Base-by-base conservation (phyloP, 2,797 vertebrate species). In the Pipistrellus pipistrellus region DNA sequence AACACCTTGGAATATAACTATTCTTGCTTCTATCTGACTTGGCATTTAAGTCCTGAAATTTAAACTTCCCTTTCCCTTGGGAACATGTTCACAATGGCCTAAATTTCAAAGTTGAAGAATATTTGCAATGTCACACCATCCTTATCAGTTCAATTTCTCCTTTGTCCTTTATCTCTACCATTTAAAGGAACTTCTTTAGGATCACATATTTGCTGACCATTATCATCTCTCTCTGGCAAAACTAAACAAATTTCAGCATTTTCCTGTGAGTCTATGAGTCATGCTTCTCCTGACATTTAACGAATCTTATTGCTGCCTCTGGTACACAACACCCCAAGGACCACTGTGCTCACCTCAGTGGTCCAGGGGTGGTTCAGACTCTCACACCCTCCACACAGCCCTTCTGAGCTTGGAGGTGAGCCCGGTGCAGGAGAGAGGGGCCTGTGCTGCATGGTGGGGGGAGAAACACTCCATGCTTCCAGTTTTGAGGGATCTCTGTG, bases 211-310 rank as follows among this genome's bases (percentile, higher is more conserved):
- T 59, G 35, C 59, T 92, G 78, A 95, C 14, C 13, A 75, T 21
- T 66, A 64, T 62, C 46, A 38, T 90, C 25, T 76, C 64, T 88
- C 72, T 81, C 35, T 32, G 15, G 48, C 53, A 81, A 94, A 93
- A 80, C 20, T 76, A 88, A 96, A 92, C 73, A 91, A 38, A 81
- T 69, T 30, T 72, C 27, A 57, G 35, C 30, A n/a, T 83, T 93
- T 96, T 72, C 59, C 6, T 35, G 3, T 20, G 84, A 84, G 14
- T 57, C 81, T 57, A n/a, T 89, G 72, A 92, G 75, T 94, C 89
- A 80, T 21, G 4, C 21, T 72, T 25, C 44, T 30, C 23, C 38
- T 66, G 69, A 81, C 11, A 27, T 82, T 72, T 64, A 66, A 41
- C 85, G 76, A 82, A 46, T 62, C 23, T 85, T 80, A 35, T 32